Conservation (phyloP, 2,113 vertebrate species). For the Tychaedon coryphoeus region DNA sequence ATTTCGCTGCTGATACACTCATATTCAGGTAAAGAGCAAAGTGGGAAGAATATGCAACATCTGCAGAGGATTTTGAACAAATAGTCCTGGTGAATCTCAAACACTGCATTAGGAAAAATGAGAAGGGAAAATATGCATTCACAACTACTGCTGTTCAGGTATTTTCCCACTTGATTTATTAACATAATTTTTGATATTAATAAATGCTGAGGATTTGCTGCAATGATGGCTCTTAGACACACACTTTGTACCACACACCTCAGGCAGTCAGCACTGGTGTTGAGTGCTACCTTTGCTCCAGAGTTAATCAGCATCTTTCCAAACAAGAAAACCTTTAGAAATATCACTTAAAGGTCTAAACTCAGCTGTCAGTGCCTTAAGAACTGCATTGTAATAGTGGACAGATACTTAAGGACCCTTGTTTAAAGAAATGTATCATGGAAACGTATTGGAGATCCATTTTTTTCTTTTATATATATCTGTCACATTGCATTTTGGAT, state of each 20-base stretch:
- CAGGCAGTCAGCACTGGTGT: neutral
- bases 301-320: neutral
- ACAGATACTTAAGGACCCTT: neutral
- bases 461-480: neutral
- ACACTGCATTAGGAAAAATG: neutral
- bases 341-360: neutral
- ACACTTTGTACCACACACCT: accelerated
- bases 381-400: neutral
- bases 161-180: neutral
- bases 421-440: neutral
- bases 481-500: neutral
- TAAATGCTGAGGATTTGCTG: neutral
- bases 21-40: neutral
- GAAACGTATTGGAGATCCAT: accelerated
- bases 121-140: neutral
- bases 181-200: neutral
- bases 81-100: neutral
- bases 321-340: neutral
- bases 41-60: accelerated
- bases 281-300: neutral
- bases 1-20: neutral
- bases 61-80: neutral
- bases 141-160: neutral
- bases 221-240: neutral
- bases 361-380: neutral